A percentile compares a stretch with the other conserved stretches of the same genome.
phyloP scores from a whole-genome alignment of 1,140 invertebrate species.

The Drosophila sp. region DNA sequence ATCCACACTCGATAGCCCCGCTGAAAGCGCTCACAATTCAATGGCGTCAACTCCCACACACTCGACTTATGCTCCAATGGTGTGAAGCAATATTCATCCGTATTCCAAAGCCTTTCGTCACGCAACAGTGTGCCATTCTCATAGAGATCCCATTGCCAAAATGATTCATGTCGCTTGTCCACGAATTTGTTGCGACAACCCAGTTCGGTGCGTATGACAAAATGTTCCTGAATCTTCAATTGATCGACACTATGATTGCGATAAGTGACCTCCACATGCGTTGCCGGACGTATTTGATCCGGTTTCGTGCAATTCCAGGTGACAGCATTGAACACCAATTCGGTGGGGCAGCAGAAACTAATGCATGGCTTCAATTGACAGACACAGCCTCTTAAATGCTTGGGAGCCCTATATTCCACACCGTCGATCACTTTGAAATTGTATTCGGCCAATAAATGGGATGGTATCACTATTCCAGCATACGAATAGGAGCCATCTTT shows the following conservation, averaged over 20 bases:
- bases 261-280: slow-evolving; percentile 56
- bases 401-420: slow-evolving; percentile 58
- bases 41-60: slow-evolving; percentile 63
- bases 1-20: slow-evolving; percentile 75
- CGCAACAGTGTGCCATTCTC: slow-evolving; percentile 52
- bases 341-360: slow-evolving; percentile 66
- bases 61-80: slow-evolving; percentile 66
- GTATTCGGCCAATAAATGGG: slow-evolving; percentile 63
- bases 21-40: slow-evolving; percentile 75
- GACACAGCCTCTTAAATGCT: slow-evolving; percentile 69
- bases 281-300: slow-evolving; percentile 14
- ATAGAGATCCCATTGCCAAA: slow-evolving; percentile 69
- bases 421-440: slow-evolving; percentile 74
- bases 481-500: slow-evolving; percentile 75
- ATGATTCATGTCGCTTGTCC: slow-evolving; percentile 63
- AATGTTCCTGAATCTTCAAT: slow-evolving; percentile 56
- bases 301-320: slow-evolving; percentile 51
- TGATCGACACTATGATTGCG: slow-evolving; percentile 41
- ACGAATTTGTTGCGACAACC: slow-evolving; percentile 69
- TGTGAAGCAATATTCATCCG: slow-evolving; percentile 75
- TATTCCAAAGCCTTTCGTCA: slow-evolving; percentile 59
- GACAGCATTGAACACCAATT: slow-evolving; percentile 44
- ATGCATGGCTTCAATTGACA: slow-evolving; percentile 73
- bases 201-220: slow-evolving; percentile 64
- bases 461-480: slow-evolving; percentile 59